Base-by-base conservation (phyloP, 2,113 vertebrate species). In the Pluvialis apricaria region DNA sequence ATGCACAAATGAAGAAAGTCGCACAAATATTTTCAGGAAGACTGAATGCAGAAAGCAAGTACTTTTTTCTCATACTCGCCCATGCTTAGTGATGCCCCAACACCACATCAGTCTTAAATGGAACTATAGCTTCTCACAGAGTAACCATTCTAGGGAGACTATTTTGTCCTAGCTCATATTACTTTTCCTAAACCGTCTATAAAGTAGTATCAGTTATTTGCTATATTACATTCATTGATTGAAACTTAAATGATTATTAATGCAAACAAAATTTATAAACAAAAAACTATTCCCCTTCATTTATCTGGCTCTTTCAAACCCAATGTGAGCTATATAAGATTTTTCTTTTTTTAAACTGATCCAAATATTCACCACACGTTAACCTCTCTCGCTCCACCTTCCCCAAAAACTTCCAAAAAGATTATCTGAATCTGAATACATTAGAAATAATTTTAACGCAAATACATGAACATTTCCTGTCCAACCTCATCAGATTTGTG, bases 81-180 rank as follows among this genome's bases (percentile, higher is more conserved):
- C 14, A 10, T 17, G 26, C 29, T 68, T n/a, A 49, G 28, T 0
- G 2, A 58, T 60, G 19, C 73, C 40, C n/a, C 34, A 26, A 82
- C 18, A 84, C 10, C 24, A 45, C 0, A 0, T 10, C n/a, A 28
- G 14, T 10, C 29, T 73, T 62, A 15, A 42, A 60, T 19, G 19
- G 25, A 72, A 25, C 26, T 42, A 8, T 1, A 32, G 13, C 34
- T 91, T 55, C 80, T 72, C 51, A 21, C n/a, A 64, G 17, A 44
- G 11, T 13, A 45, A 45, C 13, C 10, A 20, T 57, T 84, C 29
- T 8, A 25, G 29, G 22, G 5, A 66, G 14, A 18, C 13, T 76
- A 4, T 40, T 90, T 42, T 55, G 10, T 42, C 55, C 21, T 75
- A 29, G 32, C 85, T 57, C 22, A 42, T 13, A 24, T 5, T 12